phyloP scores from a whole-genome alignment of 2,113 vertebrate genomes.

The Platichthys stellatus region DNA sequence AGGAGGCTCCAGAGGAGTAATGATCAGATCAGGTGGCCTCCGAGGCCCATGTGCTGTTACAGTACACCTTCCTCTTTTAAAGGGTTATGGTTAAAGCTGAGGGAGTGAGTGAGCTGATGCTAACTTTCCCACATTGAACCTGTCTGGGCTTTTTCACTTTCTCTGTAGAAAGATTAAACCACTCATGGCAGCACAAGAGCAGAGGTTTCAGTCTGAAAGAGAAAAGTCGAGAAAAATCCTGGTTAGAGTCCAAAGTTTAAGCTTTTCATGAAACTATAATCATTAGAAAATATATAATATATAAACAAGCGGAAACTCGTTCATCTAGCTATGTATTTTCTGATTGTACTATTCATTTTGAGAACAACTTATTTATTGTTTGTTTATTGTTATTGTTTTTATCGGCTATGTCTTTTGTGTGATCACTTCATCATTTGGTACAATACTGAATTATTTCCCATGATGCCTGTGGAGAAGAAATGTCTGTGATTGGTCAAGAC shows the following conservation, averaged over 20 bases:
- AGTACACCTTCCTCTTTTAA: conserved; percentile 1
- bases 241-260: background rate
- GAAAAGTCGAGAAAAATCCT: background rate
- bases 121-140: background rate
- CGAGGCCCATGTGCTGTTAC: conserved; percentile 17
- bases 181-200: background rate
- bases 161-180: background rate
- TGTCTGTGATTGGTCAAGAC: background rate
- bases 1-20: background rate
- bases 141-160: background rate
- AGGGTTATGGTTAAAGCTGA: conserved; percentile 13
- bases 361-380: too few species aligned
- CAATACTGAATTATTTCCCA: too few species aligned
- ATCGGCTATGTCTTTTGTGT: too few species aligned
- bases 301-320: too few species aligned
- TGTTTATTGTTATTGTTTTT: too few species aligned
- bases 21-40: conserved; percentile 25
- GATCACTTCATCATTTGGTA: too few species aligned
- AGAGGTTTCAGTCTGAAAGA: conserved; percentile 36
- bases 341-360: too few species aligned
- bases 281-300: too few species aligned
- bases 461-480: too few species aligned
- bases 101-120: background rate
- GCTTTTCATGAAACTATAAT: background rate
- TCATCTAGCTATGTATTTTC: too few species aligned